Conservation (phyloP, 2,888 invertebrate species). For the Harpalus rubripes region DNA sequence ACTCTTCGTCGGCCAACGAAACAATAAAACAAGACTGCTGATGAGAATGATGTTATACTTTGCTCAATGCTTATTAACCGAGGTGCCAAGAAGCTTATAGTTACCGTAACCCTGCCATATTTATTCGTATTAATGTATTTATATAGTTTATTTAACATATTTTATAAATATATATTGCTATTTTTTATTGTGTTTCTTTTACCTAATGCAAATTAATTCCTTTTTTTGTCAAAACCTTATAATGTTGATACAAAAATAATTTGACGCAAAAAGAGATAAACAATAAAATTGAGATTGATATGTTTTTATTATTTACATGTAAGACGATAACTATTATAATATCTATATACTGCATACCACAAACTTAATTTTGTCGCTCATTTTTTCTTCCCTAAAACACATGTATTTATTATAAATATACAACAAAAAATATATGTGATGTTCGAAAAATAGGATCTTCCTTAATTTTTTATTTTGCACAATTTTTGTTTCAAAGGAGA, state of each 20-base stretch:
- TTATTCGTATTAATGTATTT: conserved; percentile 45
- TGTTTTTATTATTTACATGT: too few species aligned
- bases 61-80: conserved; percentile 24
- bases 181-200: neutral
- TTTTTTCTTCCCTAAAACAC: neutral
- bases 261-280: too few species aligned
- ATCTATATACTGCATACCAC: neutral
- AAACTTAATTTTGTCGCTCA: neutral
- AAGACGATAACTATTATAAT: too few species aligned
- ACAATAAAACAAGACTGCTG: conserved; percentile 60
- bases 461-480: too few species aligned
- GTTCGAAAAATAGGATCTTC: too few species aligned
- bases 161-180: conserved; percentile 20
- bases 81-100: conserved; percentile 8
- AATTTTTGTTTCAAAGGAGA: too few species aligned
- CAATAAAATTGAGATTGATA: too few species aligned
- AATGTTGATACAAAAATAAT: neutral
- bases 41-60: neutral
- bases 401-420: neutral
- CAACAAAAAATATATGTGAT: too few species aligned
- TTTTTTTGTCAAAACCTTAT: neutral
- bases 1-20: conserved; percentile 73
- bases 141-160: conserved; percentile 39
- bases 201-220: neutral
- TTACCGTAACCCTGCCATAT: conserved; percentile 25